Conservation (phyloP, 2,888 invertebrate genomes). For the Machimus rusticus region DNA sequence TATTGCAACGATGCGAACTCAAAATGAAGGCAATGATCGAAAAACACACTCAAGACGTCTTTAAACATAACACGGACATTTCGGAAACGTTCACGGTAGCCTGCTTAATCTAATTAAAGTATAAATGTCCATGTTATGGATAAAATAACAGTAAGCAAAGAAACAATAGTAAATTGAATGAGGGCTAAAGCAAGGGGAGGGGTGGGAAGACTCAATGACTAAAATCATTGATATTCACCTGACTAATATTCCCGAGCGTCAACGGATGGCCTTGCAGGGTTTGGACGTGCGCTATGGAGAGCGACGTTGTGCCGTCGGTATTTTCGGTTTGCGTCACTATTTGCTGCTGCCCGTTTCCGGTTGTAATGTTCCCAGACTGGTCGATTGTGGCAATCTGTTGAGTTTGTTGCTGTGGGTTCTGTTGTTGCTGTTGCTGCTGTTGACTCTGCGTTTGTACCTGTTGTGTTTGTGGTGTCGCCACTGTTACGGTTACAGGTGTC, state of each 20-base stretch:
- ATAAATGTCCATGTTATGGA: constrained; percentile 20
- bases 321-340: constrained; percentile 62
- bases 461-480: constrained; percentile 39
- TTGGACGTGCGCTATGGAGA: constrained; percentile 63
- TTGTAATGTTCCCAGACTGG: constrained; percentile 60
- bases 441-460: constrained; percentile 45
- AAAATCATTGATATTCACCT: constrained; percentile 63
- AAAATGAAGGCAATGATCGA: constrained; percentile 2
- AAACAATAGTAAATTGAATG: neutral
- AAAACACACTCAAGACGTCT: neutral
- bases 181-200: neutral
- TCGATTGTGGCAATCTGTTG: constrained; percentile 60
- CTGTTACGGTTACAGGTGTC: constrained; percentile 51
- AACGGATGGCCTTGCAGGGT: constrained; percentile 63
- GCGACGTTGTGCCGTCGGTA: constrained; percentile 61
- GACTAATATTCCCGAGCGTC: constrained; percentile 61
- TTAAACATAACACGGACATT: constrained; percentile 15
- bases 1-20: neutral
- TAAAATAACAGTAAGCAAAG: neutral
- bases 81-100: neutral
- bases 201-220: constrained; percentile 52
- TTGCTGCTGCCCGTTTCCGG: constrained; percentile 54
- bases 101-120: neutral
- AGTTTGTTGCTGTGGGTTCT: constrained; percentile 55
- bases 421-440: constrained; percentile 50